Base-by-base conservation (phyloP, 2,797 vertebrate genomes). In the Chiloscyllium punctatum region DNA sequence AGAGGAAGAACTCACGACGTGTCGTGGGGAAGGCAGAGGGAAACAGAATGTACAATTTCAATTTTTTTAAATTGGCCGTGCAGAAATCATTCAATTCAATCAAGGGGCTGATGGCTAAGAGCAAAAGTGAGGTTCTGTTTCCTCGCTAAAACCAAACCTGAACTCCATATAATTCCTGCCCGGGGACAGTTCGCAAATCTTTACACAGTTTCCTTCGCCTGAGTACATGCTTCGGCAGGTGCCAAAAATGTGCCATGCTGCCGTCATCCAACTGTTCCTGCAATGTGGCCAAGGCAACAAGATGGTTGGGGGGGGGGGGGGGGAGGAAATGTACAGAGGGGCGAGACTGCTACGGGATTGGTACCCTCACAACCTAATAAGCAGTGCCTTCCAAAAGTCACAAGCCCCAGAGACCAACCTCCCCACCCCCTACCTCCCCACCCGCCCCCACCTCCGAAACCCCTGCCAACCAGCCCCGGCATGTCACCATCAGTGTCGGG, bases 11-110 rank as follows among this genome's bases (percentile, higher is more conserved):
- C 92, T 92, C 42, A 9, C 33, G 37, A 51, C 88, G 71, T 62
- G 57, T 62, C 57, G 57, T 69, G 68, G 74, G 72, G 42, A 95
- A 95, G 94, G 66, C 33, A 87, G 66, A 94, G 95, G 96, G 96
- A 96, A 87, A 82, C 11, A 16, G 42, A 95, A 11, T 9, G 57
- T 62, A 62, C 57, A 62, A 13, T 57, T 8, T 48, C 21, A 9
- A 18, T n/a, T 27, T 92, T 23, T 79, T 42, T 68, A 9, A 27
- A 7, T 21, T 23, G 30, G 57, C 62, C 42, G 6, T 48, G 82
- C 6, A 42, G 37, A 23, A 68, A 91, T 66, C 33, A n/a, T 27
- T 92, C 9, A 11, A 42, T 69, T 23, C 68, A 37, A 15, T 42
- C 23, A 2, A 21, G 66, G 90, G 66, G 13, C 21, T 77, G 0